Base-by-base conservation (phyloP, 1,140 invertebrate genomes). In the Drosophila asahinai region DNA sequence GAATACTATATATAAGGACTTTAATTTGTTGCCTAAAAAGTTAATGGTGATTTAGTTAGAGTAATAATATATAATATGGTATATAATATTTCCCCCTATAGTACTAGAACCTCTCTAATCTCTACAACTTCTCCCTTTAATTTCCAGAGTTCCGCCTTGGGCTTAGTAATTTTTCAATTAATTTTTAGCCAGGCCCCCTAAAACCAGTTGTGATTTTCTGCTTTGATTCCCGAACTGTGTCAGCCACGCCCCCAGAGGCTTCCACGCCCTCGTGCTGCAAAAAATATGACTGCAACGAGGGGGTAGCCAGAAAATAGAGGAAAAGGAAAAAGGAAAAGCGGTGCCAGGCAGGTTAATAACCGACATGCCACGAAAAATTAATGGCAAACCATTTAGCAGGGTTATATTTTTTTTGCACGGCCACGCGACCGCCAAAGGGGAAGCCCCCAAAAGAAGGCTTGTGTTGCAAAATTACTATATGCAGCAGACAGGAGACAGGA, bases 301-400 rank as follows among this genome's bases (percentile, higher is more conserved):
- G 40, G 22, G 19, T 27, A n/a, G 33, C 33, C 17, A 6, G 27
- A 22, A 55, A 55, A n/a, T 12, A 17, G 48, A 27, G 22, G 12
- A 65, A 57, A n/a, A n/a, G 27, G 36, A 51, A 17, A 17, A 43
- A 45, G 67, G 55, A 57, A 58, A 40, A 57, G 54, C 54, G 51
- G 60, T 60, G 52, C 68, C 47, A 83, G 81, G 84, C 66, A 74
- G 84, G 81, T 89, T 87, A 87, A 87, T 87, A 87, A 87, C 84
- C 84, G 81, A 58, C 81, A 79, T 78, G 74, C 81, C 81, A 74
- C 75, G 84, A 83, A 87, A 73, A 87, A 87, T 89, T 89, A 87
- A 89, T 87, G 77, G 81, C 81, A 67, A 87, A 89, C 68, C 84
- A 84, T 90, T 87, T 89, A 81, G 66, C 52, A 65, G 73, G 59